Percentiles rank a stretch among this genome's conserved stretches.
These are phyloP conservation scores for Phorcus lineatus DNA, from an alignment of 2,888 invertebrate genomes.

Conservation along the genomic window DNA sequence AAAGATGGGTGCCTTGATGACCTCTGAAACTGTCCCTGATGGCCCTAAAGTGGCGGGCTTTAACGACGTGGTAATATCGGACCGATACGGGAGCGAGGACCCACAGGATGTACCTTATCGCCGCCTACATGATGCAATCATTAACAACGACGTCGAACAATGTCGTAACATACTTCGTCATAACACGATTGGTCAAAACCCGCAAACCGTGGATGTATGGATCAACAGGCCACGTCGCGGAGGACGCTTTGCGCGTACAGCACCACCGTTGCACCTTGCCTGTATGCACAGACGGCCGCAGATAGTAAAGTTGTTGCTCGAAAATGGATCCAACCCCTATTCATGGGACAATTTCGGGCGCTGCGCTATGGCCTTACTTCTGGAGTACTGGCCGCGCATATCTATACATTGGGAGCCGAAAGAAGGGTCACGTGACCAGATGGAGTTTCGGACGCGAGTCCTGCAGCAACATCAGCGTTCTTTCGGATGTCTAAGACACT, in stretches of 20 bases:
- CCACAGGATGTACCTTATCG: not conserved
- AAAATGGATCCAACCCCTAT: not conserved
- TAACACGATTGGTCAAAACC: not conserved
- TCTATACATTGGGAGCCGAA: not conserved
- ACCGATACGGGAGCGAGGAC: not conserved
- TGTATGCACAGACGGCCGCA: not conserved
- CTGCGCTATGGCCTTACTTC: not conserved
- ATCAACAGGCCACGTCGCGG: not conserved
- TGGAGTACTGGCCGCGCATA: not conserved
- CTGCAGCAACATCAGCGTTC: not conserved
- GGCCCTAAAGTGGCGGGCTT: not conserved
- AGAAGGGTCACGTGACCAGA: not conserved
- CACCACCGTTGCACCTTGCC: not conserved
- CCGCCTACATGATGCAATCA: not conserved
- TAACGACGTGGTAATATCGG: not conserved
- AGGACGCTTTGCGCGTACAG: not conserved
- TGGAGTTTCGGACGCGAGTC: not conserved
- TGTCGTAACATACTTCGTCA: not conserved
- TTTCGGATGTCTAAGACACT: not conserved
- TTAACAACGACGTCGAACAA: not conserved
- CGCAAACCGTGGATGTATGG: not conserved
- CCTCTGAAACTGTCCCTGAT: not conserved
- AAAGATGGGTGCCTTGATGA: not conserved
- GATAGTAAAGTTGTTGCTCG: not conserved
- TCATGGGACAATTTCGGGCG: slow-evolving; percentile 5